Evolutionary conservation across 2,113 vertebrate genomes (phyloP).

Genomic region (Circaetus cinerascens): DNA sequence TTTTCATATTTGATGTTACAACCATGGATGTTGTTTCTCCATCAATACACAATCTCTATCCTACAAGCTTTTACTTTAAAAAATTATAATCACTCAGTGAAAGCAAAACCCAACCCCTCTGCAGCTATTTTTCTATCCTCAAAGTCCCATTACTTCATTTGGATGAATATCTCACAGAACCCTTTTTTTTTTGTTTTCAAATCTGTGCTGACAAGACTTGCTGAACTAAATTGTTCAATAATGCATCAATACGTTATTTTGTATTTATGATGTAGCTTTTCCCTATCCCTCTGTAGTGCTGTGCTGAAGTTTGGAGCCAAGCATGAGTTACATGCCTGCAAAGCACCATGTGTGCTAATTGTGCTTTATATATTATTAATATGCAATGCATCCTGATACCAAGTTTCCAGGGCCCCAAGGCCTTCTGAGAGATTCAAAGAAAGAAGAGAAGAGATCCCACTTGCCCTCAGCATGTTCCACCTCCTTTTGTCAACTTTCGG

Average conservation of each 20-base stretch:
- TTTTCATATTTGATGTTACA: background rate
- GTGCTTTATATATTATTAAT: slow-evolving; percentile 24
- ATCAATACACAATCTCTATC: background rate
- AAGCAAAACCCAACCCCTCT: background rate
- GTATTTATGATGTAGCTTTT: slow-evolving; percentile 8
- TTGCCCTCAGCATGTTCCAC: background rate
- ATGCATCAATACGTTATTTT: background rate
- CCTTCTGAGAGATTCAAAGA: background rate
- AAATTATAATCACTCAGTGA: background rate
- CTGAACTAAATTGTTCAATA: slow-evolving; percentile 42
- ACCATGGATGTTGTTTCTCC: background rate
- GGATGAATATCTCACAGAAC: background rate
- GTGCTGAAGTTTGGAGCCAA: background rate
- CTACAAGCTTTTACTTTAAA: background rate
- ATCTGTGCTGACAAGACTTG: background rate
- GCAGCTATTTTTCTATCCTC: background rate
- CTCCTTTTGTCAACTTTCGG: background rate
- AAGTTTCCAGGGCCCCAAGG: background rate
- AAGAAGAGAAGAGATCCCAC: background rate
- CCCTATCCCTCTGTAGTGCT: background rate
- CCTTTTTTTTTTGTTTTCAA: background rate
- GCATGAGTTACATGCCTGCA: background rate
- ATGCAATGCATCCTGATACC: background rate
- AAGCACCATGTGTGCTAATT: slow-evolving; percentile 13
- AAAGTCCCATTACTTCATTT: background rate